These are phyloP conservation scores for Casuarius casuarius DNA, from an alignment of 2,113 vertebrate species.

Conservation along the genomic window DNA sequence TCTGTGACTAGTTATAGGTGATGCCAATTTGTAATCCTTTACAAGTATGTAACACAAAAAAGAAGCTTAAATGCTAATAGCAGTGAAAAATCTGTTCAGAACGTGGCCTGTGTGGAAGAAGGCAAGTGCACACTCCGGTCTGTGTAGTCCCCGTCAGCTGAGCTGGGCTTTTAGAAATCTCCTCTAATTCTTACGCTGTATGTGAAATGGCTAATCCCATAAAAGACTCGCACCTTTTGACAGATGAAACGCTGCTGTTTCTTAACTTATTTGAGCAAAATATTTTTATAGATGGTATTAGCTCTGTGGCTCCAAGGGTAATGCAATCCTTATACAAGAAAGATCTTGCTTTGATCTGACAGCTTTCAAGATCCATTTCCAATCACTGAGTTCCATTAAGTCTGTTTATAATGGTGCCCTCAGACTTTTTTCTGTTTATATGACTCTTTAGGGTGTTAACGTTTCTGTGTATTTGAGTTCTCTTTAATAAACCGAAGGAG, in stretches of 20 bases:
- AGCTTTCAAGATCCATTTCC: slow-evolving; percentile 69
- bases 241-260: slow-evolving; percentile 58
- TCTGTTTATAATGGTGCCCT: slow-evolving; percentile 58
- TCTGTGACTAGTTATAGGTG: background rate
- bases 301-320: slow-evolving; percentile 51
- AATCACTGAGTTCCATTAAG: slow-evolving; percentile 50
- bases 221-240: slow-evolving; percentile 54
- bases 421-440: slow-evolving; percentile 39
- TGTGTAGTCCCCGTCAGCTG: background rate
- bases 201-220: slow-evolving; percentile 56
- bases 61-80: slow-evolving; percentile 35
- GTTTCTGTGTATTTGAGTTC: background rate
- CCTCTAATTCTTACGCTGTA: slow-evolving; percentile 37
- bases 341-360: slow-evolving; percentile 67
- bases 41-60: background rate
- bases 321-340: slow-evolving; percentile 18
- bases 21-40: slow-evolving; percentile 41
- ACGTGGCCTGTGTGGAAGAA: background rate
- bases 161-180: slow-evolving; percentile 30
- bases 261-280: slow-evolving; percentile 54
- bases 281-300: slow-evolving; percentile 61
- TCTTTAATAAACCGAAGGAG: slow-evolving; percentile 26
- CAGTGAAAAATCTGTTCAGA: background rate
- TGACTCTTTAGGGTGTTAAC: slow-evolving; percentile 38
- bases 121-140: background rate